Conservation (phyloP, 2,797 vertebrate species). For the Micropoecilia bifurca region DNA sequence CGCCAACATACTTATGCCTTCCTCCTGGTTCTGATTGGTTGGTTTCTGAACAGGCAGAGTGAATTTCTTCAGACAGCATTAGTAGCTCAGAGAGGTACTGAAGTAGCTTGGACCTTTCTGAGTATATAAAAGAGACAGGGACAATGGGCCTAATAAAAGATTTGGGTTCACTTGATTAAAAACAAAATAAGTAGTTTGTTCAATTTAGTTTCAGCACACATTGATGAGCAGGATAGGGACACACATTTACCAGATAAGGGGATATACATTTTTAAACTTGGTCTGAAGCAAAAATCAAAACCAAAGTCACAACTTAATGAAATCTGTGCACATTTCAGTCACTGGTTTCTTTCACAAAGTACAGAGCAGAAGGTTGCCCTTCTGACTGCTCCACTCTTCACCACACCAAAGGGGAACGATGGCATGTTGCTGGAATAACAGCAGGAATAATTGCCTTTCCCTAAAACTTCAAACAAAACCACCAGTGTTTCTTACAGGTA, state of each 20-base stretch:
- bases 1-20: no score
- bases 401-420: conserved; percentile 37
- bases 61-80: no score
- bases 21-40: no score
- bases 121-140: background rate
- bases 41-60: no score
- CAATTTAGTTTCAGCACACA: background rate
- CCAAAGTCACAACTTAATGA: conserved; percentile 3
- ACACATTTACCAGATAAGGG: background rate
- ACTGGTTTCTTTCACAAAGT: conserved; percentile 65
- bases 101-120: no score
- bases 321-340: conserved; percentile 61
- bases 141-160: background rate
- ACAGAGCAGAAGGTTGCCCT: conserved; percentile 43
- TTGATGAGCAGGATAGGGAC: background rate
- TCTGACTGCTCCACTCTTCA: conserved; percentile 40
- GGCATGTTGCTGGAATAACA: conserved; percentile 39
- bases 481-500: conserved; percentile 15
- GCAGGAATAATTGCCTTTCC: conserved; percentile 17
- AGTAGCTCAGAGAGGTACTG: no score
- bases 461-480: conserved; percentile 40
- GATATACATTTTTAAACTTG: background rate
- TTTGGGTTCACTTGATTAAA: background rate
- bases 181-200: background rate
- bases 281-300: background rate